Percentiles rank a stretch among this genome's conserved stretches.
Evolutionary conservation across 1,140 invertebrate genomes (phyloP).

Genomic region (Leptopilina boulardi): DNA sequence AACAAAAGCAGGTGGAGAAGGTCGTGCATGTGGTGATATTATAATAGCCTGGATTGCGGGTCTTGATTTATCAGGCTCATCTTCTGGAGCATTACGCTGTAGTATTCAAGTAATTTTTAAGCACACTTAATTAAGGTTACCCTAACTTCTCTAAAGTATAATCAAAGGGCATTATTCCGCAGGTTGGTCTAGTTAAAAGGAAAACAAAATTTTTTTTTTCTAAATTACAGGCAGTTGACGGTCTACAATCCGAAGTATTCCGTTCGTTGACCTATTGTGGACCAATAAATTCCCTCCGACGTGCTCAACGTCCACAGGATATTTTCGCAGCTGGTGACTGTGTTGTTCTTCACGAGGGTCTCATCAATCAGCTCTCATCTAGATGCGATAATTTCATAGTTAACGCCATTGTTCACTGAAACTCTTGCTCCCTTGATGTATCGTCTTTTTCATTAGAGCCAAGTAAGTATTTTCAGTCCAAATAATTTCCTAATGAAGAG

Average conservation of each 20-base stretch:
- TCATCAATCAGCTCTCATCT: slow-evolving; percentile 65
- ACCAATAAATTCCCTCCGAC: slow-evolving; percentile 68
- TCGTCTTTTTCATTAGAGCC: slow-evolving; percentile 10
- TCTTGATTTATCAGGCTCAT: slow-evolving; percentile 63
- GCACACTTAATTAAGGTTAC: background rate
- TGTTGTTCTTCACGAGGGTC: slow-evolving; percentile 68
- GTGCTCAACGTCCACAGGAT: slow-evolving; percentile 64
- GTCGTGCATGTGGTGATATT: slow-evolving; percentile 56
- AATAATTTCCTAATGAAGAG: no score
- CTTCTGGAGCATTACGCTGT: slow-evolving; percentile 59
- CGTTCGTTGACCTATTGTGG: slow-evolving; percentile 70
- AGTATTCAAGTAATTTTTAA: slow-evolving; percentile 66
- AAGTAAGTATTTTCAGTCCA: background rate
- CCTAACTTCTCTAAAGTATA: no score
- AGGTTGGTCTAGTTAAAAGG: no score
- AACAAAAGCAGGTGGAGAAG: slow-evolving; percentile 46
- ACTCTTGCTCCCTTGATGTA: background rate
- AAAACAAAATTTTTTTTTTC: no score
- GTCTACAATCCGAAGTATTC: slow-evolving; percentile 60
- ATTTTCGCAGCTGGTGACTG: slow-evolving; percentile 70
- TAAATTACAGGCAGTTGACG: slow-evolving; percentile 63
- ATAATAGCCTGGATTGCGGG: slow-evolving; percentile 72
- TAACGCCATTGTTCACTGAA: slow-evolving; percentile 68
- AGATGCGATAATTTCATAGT: slow-evolving; percentile 67
- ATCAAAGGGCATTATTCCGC: no score